phyloP scores from a whole-genome alignment of 2,888 invertebrate species.

The Meghimatium bilineatum region DNA sequence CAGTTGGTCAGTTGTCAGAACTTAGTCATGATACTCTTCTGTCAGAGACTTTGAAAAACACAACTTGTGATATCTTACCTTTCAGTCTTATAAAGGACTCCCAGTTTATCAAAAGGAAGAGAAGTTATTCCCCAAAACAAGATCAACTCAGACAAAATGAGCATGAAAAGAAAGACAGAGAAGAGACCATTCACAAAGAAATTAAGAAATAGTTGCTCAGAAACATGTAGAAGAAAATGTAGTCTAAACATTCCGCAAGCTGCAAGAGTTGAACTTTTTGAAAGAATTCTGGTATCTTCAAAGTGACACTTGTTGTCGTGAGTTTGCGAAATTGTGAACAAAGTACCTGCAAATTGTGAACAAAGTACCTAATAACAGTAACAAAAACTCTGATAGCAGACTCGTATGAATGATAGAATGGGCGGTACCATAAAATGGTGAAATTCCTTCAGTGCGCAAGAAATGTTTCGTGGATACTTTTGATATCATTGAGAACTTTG shows the following conservation, averaged over 20 bases:
- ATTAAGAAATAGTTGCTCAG: conserved; percentile 17
- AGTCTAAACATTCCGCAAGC: conserved; percentile 16
- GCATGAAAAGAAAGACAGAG: not conserved
- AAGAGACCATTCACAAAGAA: not conserved
- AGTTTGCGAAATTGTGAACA: too few relatives aligned
- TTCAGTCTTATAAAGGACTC: not conserved
- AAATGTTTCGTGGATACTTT: conserved; percentile 32
- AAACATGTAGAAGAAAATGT: conserved; percentile 37
- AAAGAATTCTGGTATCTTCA: conserved; percentile 31
- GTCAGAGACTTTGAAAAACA: conserved; percentile 6
- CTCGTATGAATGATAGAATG: conserved; percentile 33
- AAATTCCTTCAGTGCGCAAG: conserved; percentile 29
- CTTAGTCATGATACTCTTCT: not conserved
- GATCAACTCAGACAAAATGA: not conserved
- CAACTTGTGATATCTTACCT: not conserved
- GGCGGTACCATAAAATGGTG: conserved; percentile 24
- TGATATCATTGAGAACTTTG: conserved; percentile 35
- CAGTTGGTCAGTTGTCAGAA: not conserved
- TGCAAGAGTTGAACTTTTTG: conserved; percentile 18
- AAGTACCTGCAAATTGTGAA: conserved; percentile 32
- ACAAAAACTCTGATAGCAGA: conserved; percentile 10
- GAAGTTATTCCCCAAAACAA: not conserved
- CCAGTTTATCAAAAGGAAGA: too few relatives aligned
- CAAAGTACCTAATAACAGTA: conserved; percentile 26
- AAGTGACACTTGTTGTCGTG: conserved; percentile 3